Conservation (phyloP, 2,797 vertebrate species). For the Cetoscarus ocellatus region DNA sequence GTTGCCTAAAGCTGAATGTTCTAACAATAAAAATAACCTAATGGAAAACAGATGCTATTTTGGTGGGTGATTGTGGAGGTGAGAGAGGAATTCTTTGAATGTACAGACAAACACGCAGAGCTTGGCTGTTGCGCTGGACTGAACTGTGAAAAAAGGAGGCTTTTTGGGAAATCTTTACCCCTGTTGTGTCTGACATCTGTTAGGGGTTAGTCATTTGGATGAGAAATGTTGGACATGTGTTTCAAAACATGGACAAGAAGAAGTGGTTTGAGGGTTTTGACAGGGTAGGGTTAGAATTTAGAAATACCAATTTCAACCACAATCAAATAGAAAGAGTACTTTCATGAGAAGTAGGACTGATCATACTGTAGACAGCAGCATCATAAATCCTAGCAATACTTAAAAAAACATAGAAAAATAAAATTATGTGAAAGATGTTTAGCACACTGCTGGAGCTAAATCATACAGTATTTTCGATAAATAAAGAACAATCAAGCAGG, state of each 20-base stretch:
- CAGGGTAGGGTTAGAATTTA: too few species aligned
- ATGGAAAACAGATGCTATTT: conserved; percentile 12
- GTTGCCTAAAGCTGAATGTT: conserved; percentile 31
- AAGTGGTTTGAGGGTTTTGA: neutral
- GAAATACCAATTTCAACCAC: too few species aligned
- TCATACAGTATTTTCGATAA: too few species aligned
- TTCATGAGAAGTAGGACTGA: too few species aligned
- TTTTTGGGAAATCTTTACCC: conserved; percentile 20
- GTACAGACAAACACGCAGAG: conserved; percentile 2
- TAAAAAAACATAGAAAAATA: too few species aligned
- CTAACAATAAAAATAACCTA: conserved; percentile 34
- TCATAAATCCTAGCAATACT: too few species aligned
- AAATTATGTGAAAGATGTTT: too few species aligned
- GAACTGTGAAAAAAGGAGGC: conserved; percentile 5
- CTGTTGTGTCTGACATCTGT: conserved; percentile 47
- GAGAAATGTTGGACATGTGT: conserved; percentile 15
- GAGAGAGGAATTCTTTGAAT: conserved; percentile 3
- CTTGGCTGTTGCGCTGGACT: neutral
- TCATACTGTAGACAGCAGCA: too few species aligned
- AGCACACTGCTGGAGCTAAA: too few species aligned
- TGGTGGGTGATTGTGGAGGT: conserved; percentile 19
- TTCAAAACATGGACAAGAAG: too few species aligned
- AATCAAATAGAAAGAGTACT: too few species aligned
- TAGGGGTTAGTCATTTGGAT: conserved; percentile 33
- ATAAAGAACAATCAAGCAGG: too few species aligned